Evolutionary conservation across 2,888 invertebrate genomes (phyloP).

Genomic region (Junonia oenone): DNA sequence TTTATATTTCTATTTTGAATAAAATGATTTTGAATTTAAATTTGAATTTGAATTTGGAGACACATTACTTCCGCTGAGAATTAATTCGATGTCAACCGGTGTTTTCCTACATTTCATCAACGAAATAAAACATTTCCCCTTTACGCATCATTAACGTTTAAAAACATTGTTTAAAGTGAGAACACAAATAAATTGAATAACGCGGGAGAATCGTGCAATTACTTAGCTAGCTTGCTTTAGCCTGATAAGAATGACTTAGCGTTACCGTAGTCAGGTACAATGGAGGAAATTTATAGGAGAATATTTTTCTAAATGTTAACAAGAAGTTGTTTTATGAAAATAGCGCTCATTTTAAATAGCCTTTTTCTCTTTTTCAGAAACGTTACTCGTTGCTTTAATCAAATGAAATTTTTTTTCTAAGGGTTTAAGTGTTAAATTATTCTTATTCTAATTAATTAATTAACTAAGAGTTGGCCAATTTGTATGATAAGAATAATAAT

Average conservation of each 20-base stretch:
- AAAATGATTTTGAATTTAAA: no score
- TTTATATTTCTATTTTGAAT: no score
- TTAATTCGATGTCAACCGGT: no score
- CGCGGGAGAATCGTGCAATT: constrained; percentile 6
- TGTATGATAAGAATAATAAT: no score
- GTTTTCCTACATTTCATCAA: not conserved
- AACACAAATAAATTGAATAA: constrained; percentile 15
- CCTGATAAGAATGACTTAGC: constrained; percentile 10
- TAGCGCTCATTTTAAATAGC: not conserved
- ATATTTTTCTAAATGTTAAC: not conserved
- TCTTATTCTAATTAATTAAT: no score
- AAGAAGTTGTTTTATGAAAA: not conserved
- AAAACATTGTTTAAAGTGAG: not conserved
- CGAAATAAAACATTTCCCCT: not conserved
- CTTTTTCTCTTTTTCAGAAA: not conserved
- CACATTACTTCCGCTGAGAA: no score
- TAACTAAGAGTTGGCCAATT: not conserved
- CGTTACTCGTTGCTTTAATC: not conserved
- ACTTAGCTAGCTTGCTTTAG: constrained; percentile 15
- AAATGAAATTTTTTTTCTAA: not conserved
- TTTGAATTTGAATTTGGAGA: no score
- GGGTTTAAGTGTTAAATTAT: no score
- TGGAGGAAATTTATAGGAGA: not conserved
- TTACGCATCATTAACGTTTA: not conserved
- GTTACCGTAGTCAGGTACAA: not conserved